Percentiles rank a stretch among this genome's conserved stretches.
Evolutionary conservation across 1,140 invertebrate genomes (phyloP).

Genomic region (Pseudomyrmex dendroicus): DNA sequence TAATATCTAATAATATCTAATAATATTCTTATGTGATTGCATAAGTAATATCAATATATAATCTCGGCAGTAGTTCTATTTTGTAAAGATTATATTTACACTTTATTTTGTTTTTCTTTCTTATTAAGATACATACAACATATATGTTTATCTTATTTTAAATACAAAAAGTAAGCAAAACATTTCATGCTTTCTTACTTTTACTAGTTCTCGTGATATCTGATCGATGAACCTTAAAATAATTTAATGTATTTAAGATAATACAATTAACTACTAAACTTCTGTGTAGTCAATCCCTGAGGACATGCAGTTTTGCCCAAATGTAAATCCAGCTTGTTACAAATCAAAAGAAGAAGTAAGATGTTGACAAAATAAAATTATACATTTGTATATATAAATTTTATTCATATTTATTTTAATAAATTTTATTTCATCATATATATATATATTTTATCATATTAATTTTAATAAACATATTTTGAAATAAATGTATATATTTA

Average conservation of each 20-base stretch:
- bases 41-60: no score
- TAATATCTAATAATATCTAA: no score
- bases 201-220: background rate
- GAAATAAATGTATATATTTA: constrained; percentile 66
- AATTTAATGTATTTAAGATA: constrained; percentile 32
- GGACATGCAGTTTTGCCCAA: constrained; percentile 99
- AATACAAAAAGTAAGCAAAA: no score
- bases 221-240: background rate
- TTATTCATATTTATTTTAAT: background rate
- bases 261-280: constrained; percentile 30
- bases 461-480: background rate
- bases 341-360: constrained; percentile 98
- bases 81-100: no score
- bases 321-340: constrained; percentile 98
- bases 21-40: no score
- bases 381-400: constrained; percentile 9
- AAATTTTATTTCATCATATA: no score
- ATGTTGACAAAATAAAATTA: background rate
- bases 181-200: no score
- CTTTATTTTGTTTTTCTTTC: no score
- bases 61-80: no score
- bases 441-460: background rate
- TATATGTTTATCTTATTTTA: no score
- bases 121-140: no score
- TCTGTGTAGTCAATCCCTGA: constrained; percentile 96